Base-by-base conservation (phyloP, 1,140 invertebrate genomes). In the Papilio polytes region DNA sequence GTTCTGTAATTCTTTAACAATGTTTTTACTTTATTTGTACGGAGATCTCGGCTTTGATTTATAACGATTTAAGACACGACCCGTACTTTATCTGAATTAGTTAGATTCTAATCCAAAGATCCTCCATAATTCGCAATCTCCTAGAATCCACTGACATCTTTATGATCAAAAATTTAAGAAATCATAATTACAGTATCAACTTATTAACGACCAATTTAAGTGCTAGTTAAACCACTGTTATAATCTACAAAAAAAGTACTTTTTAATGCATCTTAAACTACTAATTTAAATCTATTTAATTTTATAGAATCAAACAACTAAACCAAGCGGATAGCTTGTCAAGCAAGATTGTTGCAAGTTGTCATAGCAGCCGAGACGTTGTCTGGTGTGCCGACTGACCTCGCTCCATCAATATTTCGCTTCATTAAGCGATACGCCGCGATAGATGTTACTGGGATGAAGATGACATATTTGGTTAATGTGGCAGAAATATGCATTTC, bases 371-470 rank as follows among this genome's bases (percentile, higher is more conserved):
- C 13, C 59, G n/a, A 59, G 56, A n/a, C 7, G 85, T 87, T 84
- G 84, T 88, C 81, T 87, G 83, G 83, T 85, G 72, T 86, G 85
- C 15, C 26, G 74, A 22, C 51, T 77, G 74, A 77, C 74, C 74
- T 77, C 74, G 20, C 74, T 76, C 51, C 56, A 22, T 74, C 51
- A 78, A 53, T 70, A 63, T 82, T 82, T 82, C 80, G 82, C 83
- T 84, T 84, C 85, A 83, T 84, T 86, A 85, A 76, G n/a, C 70
- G 59, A 63, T 78, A 36, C 53, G 46, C 31, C 26, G 48, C 26
- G 74, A 78, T 36, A 77, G 84, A 84, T 84, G 83, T 83, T 84
- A 31, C 63, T 70, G 13, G 12, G 63, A 70, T 31, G 63, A 70
- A 70, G 63, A 31, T 15, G 63, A 70, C 63, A 70, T n/a, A 70